These are phyloP conservation scores for Chamaea fasciata DNA, from an alignment of 2,113 vertebrate genomes.

Conservation along the genomic window DNA sequence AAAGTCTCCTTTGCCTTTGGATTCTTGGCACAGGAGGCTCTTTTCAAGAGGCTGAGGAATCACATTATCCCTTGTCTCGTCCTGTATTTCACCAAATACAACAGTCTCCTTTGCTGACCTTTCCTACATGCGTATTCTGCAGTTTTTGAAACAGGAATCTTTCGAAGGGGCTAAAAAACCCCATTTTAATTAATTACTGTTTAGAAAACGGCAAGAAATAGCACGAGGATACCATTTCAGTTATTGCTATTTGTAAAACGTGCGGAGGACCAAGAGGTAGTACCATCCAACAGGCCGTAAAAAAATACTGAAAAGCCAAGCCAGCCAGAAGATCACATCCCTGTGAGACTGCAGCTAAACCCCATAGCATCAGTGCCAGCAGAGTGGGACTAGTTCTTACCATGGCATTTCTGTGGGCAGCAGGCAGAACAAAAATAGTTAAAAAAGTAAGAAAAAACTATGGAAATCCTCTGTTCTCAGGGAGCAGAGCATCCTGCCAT, in stretches of 20 bases:
- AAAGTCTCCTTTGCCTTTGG: conserved; percentile 1
- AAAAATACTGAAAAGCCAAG: neutral
- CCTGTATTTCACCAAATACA: neutral
- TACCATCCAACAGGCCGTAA: neutral
- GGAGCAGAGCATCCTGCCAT: neutral
- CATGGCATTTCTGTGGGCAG: neutral
- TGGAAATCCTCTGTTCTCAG: neutral
- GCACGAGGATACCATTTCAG: neutral
- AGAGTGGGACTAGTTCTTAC: neutral
- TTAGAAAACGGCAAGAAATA: neutral
- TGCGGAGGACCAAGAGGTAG: neutral
- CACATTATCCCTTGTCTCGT: conserved; percentile 22
- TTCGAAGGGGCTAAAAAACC: neutral
- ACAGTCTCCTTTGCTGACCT: neutral
- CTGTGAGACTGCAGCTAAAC: neutral
- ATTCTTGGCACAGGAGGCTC: neutral
- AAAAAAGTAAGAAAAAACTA: neutral
- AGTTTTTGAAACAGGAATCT: neutral
- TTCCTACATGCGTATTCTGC: neutral
- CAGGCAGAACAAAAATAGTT: neutral
- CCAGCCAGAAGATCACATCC: neutral
- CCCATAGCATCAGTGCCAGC: neutral
- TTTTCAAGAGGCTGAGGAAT: neutral
- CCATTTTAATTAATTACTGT: neutral
- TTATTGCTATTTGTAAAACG: neutral